These are phyloP conservation scores for Aproaerema taeniolella DNA, from an alignment of 2,888 invertebrate species.

Conservation along the genomic window DNA sequence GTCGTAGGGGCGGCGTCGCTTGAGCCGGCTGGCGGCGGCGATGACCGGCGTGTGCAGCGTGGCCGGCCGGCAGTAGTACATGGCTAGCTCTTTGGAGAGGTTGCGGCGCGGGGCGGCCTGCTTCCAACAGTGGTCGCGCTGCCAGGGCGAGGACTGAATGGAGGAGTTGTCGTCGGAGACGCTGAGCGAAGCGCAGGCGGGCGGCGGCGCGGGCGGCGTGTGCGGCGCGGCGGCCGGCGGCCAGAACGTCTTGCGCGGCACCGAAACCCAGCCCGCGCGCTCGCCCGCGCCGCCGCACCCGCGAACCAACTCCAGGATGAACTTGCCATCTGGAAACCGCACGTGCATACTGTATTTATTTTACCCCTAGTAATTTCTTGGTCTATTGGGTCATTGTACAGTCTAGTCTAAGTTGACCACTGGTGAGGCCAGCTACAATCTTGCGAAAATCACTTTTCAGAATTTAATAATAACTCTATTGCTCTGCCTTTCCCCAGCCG, in stretches of 20 bases:
- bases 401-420: too few species aligned
- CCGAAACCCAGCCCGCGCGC: conserved; percentile 92
- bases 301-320: conserved; percentile 88
- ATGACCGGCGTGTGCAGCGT: conserved; percentile 60
- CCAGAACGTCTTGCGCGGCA: conserved; percentile 92
- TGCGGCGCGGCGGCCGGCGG: conserved; percentile 85
- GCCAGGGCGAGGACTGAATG: conserved; percentile 93
- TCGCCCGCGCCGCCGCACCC: conserved; percentile 80
- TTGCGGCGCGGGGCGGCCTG: conserved; percentile 86
- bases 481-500: too few species aligned
- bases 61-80: conserved; percentile 81
- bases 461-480: too few species aligned
- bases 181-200: conserved; percentile 87
- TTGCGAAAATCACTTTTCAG: too few species aligned
- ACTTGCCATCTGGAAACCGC: conserved; percentile 88
- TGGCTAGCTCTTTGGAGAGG: conserved; percentile 84
- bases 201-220: conserved; percentile 75
- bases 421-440: too few species aligned
- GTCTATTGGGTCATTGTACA: too few species aligned
- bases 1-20: conserved; percentile 83
- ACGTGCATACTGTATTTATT: conserved; percentile 1
- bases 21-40: conserved; percentile 64
- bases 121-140: conserved; percentile 94
- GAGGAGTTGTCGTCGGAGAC: conserved; percentile 95
- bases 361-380: too few species aligned